Percentiles rank a stretch among this genome's conserved stretches.
phyloP scores from a whole-genome alignment of 1,140 invertebrate species.

The Monomorium pharaonis region DNA sequence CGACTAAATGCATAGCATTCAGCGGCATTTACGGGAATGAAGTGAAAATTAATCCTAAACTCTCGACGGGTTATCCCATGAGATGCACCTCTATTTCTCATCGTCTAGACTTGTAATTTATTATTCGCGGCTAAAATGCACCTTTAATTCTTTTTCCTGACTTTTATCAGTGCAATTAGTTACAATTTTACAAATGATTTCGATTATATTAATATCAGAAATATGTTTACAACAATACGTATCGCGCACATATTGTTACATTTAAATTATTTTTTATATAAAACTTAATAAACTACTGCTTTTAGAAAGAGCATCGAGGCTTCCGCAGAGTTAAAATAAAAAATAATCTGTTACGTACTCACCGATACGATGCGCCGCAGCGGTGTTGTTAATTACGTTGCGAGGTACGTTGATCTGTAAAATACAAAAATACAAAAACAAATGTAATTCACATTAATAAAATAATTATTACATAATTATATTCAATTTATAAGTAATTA shows the following conservation, averaged over 20 bases:
- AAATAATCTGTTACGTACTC: no score
- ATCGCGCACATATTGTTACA: neutral
- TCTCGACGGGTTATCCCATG: neutral
- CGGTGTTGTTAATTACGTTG: no score
- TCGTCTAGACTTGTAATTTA: neutral
- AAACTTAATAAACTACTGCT: neutral
- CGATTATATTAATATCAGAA: neutral
- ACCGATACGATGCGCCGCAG: no score
- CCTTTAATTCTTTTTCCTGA: neutral
- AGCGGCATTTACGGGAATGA: slow-evolving; percentile 2
- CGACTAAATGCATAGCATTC: slow-evolving; percentile 18
- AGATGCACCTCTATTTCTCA: neutral
- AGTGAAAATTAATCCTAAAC: slow-evolving; percentile 39
- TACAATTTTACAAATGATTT: neutral
- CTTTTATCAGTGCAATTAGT: slow-evolving; percentile 3
- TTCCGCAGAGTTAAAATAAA: no score
- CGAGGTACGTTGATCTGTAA: no score
- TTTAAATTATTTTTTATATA: neutral
- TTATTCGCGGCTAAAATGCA: neutral
- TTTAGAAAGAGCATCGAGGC: neutral
- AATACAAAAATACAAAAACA: no score
- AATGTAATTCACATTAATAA: no score
- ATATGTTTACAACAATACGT: neutral
- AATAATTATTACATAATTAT: no score
- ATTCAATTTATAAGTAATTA: no score